These are phyloP conservation scores for Amorpha juglandis DNA, from an alignment of 2,888 invertebrate species.

Conservation along the genomic window DNA sequence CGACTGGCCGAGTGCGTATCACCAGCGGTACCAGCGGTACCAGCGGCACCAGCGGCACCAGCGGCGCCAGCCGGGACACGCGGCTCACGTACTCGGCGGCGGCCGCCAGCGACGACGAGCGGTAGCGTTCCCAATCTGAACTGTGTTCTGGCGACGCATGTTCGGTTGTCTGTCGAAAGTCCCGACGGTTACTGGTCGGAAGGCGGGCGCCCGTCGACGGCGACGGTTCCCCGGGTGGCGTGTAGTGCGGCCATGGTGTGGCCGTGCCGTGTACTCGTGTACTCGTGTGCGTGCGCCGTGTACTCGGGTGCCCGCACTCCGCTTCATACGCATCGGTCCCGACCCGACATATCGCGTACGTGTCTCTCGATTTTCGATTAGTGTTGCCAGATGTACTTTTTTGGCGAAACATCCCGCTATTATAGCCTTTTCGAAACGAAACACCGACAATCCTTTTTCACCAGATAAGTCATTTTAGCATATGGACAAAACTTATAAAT, in stretches of 20 bases:
- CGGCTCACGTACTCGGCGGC: conserved; percentile 72
- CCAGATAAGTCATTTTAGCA: too few relatives aligned
- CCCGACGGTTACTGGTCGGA: conserved; percentile 34
- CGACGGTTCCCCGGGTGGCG: neutral
- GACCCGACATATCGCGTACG: too few relatives aligned
- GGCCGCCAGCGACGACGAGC: conserved; percentile 36
- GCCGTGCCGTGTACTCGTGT: neutral
- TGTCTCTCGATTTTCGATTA: too few relatives aligned
- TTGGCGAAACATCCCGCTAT: too few relatives aligned
- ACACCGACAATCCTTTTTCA: too few relatives aligned
- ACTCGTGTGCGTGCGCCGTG: neutral
- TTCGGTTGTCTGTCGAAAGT: conserved; percentile 43
- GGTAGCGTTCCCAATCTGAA: conserved; percentile 34
- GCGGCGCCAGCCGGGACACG: conserved; percentile 64
- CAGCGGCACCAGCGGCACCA: conserved; percentile 65
- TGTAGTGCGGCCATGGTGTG: neutral
- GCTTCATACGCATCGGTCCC: neutral
- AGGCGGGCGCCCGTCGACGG: conserved; percentile 3
- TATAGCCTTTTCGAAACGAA: too few relatives aligned
- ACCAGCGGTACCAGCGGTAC: conserved; percentile 64
- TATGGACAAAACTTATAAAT: too few relatives aligned
- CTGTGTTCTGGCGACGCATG: conserved; percentile 27
- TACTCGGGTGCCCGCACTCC: conserved; percentile 3
- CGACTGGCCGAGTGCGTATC: conserved; percentile 59
- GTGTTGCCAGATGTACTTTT: too few relatives aligned